These are phyloP conservation scores for Oreotrochilus melanogaster DNA, from an alignment of 2,113 vertebrate species.

Conservation along the genomic window DNA sequence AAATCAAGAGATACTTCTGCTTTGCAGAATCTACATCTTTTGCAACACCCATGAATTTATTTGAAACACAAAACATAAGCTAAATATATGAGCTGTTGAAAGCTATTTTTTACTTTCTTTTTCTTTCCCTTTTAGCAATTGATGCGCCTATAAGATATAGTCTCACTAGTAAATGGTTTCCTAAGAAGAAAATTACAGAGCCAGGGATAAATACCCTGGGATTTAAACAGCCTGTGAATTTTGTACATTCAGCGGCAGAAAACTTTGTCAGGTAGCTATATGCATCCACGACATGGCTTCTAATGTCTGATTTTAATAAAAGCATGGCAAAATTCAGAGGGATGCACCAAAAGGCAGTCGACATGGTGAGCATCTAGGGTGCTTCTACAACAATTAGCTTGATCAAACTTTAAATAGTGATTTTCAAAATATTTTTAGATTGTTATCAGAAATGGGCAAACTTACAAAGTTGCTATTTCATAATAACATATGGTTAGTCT, in stretches of 20 bases:
- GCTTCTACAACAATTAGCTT: not conserved
- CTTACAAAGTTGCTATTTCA: not conserved
- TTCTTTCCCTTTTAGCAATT: not conserved
- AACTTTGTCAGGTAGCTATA: not conserved
- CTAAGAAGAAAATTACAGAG: not conserved
- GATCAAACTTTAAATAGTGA: not conserved
- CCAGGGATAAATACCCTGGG: not conserved
- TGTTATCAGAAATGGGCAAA: slow-evolving; percentile 8
- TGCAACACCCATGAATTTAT: not conserved
- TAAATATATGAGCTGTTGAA: not conserved
- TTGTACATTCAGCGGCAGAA: not conserved
- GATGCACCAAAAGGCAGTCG: slow-evolving; percentile 10
- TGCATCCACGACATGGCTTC: not conserved
- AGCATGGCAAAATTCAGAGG: not conserved
- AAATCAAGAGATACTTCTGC: not conserved
- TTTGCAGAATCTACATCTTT: slow-evolving; percentile 3
- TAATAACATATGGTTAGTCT: not conserved
- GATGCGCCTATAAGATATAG: not conserved
- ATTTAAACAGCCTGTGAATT: not conserved
- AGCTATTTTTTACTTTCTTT: accelerated
- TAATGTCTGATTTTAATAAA: not conserved
- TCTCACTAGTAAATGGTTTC: not conserved
- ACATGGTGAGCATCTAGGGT: not conserved
- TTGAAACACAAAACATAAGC: not conserved
- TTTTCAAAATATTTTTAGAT: slow-evolving; percentile 36